Base-by-base conservation (phyloP, 2,888 invertebrate species). In the Horisme vitalbata region DNA sequence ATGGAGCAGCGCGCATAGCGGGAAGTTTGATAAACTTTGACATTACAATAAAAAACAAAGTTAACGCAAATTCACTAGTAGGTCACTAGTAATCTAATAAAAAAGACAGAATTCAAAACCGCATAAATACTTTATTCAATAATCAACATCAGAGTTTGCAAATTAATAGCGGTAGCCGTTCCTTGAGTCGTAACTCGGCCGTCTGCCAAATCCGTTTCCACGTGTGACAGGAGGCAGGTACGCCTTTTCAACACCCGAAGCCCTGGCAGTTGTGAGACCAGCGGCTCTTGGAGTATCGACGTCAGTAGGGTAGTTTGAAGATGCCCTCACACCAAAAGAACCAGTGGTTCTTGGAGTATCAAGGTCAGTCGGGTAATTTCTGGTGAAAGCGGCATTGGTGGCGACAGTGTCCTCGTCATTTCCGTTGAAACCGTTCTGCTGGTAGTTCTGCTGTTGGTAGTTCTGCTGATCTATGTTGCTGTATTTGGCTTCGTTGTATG, bases 401-500 rank as follows among this genome's bases (percentile, higher is more conserved):
- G 77, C 71, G 2, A 84, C 59, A 0, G 79, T 43, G 38, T 83
- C 81, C 4, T 61, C 61, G 37, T 58, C 62, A 41, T 60, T 61
- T 10, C 44, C 12, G 12, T 43, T 31, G 31, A 31, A 31, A 3
- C 31, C 34, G 41, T 46, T 34, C 18, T 47, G 47, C 10, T 46
- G 37, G 43, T 55, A 49, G 43, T 41, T 47, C 15, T 45, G 35
- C 13, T 57, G 53, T 5, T 32, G 31, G 44, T 56, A 60, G 41
- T 60, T 52, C 49, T 55, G 24, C 47, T 41, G 31, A 11, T 33
- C 21, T 9, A 10, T 4, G 33, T 31, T 3, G 53, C 52, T n/a
- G 47, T 82, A 87, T 66, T 85, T 87, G 10, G 54, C 75, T 52
- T 78, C 82, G 41, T 68, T 79, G 72, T 87, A 88, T 0, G 80